Base-by-base conservation (phyloP, 2,797 vertebrate genomes). In the Discoglossus pictus region DNA sequence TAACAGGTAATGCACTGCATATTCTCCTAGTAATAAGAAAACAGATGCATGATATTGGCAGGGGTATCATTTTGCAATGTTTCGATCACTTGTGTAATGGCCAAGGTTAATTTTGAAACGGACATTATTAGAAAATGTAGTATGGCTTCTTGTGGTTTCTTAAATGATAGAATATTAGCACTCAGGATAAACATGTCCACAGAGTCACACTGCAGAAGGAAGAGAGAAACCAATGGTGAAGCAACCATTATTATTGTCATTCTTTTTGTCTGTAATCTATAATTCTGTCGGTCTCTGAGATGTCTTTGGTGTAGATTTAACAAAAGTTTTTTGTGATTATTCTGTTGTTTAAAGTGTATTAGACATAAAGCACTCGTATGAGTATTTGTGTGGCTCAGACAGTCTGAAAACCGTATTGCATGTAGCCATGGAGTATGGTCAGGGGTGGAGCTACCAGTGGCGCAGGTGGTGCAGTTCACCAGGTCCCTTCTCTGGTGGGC, bases 121-220 rank as follows among this genome's bases (percentile, higher is more conserved):
- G 38, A 16, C 8, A 50, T 35, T n/a, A 11, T 16, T 51, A 60
- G 55, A 20, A 24, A 43, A 10, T 24, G 38, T 53, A 52, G 25
- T 47, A 34, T 53, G 47, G 25, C 31, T 68, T 24, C 34, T 25
- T 47, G 23, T 53, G 47, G 25, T 40, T 68, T 24, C 34, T 25
- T 20, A 42, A 60, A 50, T 59, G 65, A 67, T 46, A 59, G 64
- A 23, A 18, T 67, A 67, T 67, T 60, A 67, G 54, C 47, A 40
- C 48, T 55, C 40, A 40, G 51, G 55, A 61, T 51, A 36, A 52
- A 61, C 36, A 52, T 36, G 36, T 42, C 47, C 38, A 34, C 11
- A 16, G 55, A 61, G 55, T 59, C 16, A 52, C 17, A 20, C 31
- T 31, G 35, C 42, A 8, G 38, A 13, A 18, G 17, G 6, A 9